These are phyloP conservation scores for Drosophila kurseongensis DNA, from an alignment of 1,140 invertebrate genomes.

Conservation along the genomic window DNA sequence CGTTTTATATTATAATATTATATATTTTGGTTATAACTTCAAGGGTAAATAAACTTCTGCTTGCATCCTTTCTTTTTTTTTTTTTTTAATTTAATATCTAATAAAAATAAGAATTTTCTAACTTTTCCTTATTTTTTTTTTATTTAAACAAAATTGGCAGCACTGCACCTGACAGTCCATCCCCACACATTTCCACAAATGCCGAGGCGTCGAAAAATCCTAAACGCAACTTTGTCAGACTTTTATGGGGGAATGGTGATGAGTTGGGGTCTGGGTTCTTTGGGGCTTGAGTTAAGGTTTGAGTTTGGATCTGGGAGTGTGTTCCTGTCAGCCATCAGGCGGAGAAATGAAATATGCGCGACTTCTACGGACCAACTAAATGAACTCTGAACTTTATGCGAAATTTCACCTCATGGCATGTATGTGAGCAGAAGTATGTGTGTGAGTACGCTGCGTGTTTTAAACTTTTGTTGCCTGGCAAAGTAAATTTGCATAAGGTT, in stretches of 20 bases:
- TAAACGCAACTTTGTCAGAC: slow-evolving; percentile 52
- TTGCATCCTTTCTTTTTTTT: not conserved
- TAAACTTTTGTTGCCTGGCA: slow-evolving; percentile 41
- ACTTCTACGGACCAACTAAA: slow-evolving; percentile 31
- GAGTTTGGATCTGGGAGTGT: slow-evolving; percentile 5
- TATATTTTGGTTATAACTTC: no score
- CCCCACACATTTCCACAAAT: slow-evolving; percentile 14
- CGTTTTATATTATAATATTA: no score
- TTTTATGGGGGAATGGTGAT: not conserved
- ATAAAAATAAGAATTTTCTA: no score
- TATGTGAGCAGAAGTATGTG: not conserved
- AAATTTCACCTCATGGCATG: slow-evolving; percentile 37
- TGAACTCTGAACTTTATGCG: slow-evolving; percentile 62
- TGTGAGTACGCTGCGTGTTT: slow-evolving; percentile 44
- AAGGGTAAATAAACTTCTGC: no score
- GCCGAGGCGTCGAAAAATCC: slow-evolving; percentile 36
- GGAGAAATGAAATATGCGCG: slow-evolving; percentile 55
- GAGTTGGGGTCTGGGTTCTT: not conserved
- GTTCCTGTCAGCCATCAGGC: slow-evolving; percentile 50
- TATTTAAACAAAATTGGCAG: slow-evolving; percentile 3
- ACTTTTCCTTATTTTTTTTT: not conserved
- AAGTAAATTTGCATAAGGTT: slow-evolving; percentile 59
- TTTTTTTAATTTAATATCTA: not conserved
- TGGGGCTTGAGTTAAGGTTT: not conserved
- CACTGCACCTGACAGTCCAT: slow-evolving; percentile 32